Conservation (phyloP, 2,113 vertebrate genomes). For the Entomyzon cyanotis region DNA sequence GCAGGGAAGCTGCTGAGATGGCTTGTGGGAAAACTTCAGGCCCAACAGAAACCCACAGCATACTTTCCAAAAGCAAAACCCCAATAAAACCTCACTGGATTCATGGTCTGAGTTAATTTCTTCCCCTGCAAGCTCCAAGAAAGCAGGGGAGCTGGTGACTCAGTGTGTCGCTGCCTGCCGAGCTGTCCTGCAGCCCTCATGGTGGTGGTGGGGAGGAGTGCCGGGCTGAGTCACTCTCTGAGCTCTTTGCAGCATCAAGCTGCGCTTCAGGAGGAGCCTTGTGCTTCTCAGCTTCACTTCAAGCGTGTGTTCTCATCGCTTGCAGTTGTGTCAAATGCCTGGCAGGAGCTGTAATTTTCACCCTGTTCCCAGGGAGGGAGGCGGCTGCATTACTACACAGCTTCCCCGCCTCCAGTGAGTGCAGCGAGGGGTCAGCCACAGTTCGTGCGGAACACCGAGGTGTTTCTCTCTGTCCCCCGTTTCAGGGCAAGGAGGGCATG, state of each 20-base stretch:
- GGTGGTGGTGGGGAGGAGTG: accelerated
- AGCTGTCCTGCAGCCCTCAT: neutral
- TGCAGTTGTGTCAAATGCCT: neutral
- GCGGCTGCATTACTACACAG: no score
- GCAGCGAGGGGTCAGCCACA: neutral
- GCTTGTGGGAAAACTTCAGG: neutral
- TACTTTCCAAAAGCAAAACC: constrained; percentile 18
- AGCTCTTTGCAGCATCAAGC: neutral
- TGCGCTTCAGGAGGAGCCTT: neutral
- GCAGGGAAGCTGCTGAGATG: neutral
- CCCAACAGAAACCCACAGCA: neutral
- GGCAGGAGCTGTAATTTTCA: neutral
- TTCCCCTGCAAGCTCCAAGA: neutral
- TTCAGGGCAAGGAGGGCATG: neutral
- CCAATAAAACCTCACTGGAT: neutral
- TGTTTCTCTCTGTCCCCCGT: neutral
- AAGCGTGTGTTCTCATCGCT: accelerated
- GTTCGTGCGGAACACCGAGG: neutral
- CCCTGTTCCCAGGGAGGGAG: neutral
- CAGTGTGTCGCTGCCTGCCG: neutral
- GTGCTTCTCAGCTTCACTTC: neutral
- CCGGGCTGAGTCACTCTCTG: accelerated
- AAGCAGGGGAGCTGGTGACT: neutral
- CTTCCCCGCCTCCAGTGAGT: neutral
- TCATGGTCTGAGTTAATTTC: neutral